Percentiles rank a stretch among this genome's conserved stretches.
phyloP scores from a whole-genome alignment of 2,888 invertebrate species.

The Pyralis farinalis region DNA sequence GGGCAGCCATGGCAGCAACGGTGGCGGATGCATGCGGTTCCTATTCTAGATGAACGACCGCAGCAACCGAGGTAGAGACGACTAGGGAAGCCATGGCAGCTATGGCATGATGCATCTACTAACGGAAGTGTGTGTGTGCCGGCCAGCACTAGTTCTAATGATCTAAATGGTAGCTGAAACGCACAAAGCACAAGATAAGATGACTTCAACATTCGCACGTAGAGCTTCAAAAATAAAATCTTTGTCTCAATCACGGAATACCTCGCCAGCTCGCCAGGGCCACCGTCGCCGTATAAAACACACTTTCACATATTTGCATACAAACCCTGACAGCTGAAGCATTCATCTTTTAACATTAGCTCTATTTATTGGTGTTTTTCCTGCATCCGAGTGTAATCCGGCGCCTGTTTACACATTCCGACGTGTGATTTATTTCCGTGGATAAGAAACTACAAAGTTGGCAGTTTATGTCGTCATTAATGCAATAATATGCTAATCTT shows the following conservation, averaged over 20 bases:
- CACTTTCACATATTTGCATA: background rate
- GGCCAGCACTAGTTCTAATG: too few relatives aligned
- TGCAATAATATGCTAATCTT: background rate
- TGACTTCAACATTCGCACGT: too few relatives aligned
- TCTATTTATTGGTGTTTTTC: background rate
- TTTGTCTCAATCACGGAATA: background rate
- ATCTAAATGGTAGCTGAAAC: too few relatives aligned
- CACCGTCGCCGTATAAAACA: background rate
- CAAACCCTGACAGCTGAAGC: background rate
- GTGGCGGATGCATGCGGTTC: too few relatives aligned
- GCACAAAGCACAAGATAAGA: too few relatives aligned
- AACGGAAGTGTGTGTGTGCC: too few relatives aligned
- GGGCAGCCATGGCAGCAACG: too few relatives aligned
- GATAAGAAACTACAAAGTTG: background rate
- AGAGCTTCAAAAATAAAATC: background rate
- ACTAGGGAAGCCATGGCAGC: too few relatives aligned
- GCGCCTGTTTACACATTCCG: constrained; percentile 4
- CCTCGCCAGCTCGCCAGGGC: background rate
- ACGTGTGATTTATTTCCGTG: background rate
- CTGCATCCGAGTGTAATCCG: background rate
- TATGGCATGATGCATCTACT: too few relatives aligned
- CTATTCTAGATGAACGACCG: too few relatives aligned
- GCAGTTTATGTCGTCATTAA: background rate
- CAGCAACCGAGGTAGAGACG: too few relatives aligned
- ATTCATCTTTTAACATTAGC: background rate